Evolutionary conservation across 2,888 invertebrate genomes (phyloP).

Genomic region (Pimpla rufipes): DNA sequence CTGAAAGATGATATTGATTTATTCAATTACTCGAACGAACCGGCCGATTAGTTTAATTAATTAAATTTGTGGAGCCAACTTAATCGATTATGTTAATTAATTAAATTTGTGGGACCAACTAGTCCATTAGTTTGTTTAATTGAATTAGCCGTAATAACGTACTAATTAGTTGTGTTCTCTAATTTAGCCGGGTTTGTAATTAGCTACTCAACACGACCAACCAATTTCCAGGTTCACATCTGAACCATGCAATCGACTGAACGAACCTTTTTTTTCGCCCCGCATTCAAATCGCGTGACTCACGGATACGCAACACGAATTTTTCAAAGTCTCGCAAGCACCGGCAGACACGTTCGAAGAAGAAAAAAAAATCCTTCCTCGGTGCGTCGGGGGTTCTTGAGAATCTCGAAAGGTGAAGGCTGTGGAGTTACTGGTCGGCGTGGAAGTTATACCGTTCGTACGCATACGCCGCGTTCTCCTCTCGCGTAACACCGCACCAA

Average conservation of each 20-base stretch:
- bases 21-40: background rate
- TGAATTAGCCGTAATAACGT: no score
- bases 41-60: background rate
- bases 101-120: no score
- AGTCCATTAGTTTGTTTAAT: no score
- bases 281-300: background rate
- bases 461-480: background rate
- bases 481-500: slow-evolving; percentile 8
- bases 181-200: background rate
- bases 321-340: background rate
- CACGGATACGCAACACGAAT: background rate
- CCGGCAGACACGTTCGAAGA: background rate
- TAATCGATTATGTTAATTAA: no score
- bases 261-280: background rate
- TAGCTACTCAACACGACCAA: background rate
- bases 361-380: background rate
- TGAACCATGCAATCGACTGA: background rate
- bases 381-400: background rate
- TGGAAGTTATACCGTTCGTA: slow-evolving; percentile 1
- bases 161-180: no score
- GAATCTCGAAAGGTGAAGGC: slow-evolving; percentile 18
- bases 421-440: background rate
- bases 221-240: background rate
- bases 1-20: no score
- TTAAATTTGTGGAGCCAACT: no score